phyloP scores from a whole-genome alignment of 1,140 invertebrate genomes.

The Archivesica marissinica region DNA sequence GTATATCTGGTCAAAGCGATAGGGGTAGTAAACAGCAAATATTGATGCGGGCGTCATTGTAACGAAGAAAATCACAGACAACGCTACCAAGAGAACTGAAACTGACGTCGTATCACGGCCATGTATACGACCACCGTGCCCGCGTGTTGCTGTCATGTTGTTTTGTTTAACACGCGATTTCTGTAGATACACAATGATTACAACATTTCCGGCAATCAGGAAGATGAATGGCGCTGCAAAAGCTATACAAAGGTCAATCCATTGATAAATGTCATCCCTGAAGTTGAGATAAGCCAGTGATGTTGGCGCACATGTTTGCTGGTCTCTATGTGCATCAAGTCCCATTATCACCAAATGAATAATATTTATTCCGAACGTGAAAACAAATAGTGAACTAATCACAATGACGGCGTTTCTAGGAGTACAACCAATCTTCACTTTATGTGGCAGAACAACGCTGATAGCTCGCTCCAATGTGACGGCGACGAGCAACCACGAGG shows the following conservation, averaged over 20 bases:
- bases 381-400: not conserved
- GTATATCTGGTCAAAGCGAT: not conserved
- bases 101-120: not conserved
- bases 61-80: conserved; percentile 42
- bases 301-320: not conserved
- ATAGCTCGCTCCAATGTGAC: conserved; percentile 71
- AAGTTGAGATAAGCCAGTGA: not conserved
- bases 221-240: conserved; percentile 18
- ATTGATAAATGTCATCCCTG: not conserved
- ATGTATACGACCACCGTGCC: not conserved
- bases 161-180: not conserved
- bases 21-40: not conserved
- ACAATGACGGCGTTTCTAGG: not conserved
- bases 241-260: conserved; percentile 42
- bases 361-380: not conserved
- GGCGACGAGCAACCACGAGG: conserved; percentile 70
- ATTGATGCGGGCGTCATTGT: conserved; percentile 26
- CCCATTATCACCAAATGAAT: not conserved
- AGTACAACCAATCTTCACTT: conserved; percentile 52
- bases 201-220: conserved; percentile 28
- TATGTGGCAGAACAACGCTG: conserved; percentile 68
- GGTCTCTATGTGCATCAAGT: not conserved
- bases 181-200: conserved; percentile 31
- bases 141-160: not conserved
- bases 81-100: conserved; percentile 20